A percentile compares a stretch with the other conserved stretches of the same genome.
phyloP scores from a whole-genome alignment of 2,888 invertebrate genomes.

The Didymodactylos carnosus region DNA sequence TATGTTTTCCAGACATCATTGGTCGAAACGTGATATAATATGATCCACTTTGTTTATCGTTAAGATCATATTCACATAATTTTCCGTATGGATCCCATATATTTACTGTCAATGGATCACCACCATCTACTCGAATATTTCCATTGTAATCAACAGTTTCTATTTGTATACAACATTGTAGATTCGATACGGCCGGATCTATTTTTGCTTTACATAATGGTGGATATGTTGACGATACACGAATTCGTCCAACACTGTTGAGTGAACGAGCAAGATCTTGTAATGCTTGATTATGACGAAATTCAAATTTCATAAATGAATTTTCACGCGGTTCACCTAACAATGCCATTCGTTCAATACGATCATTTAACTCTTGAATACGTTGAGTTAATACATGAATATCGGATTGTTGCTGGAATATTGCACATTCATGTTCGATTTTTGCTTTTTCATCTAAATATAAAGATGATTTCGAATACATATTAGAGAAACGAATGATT shows the following conservation, averaged over 20 bases:
- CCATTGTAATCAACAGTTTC: slow-evolving; percentile 60
- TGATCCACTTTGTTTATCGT: slow-evolving; percentile 40
- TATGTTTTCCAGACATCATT: slow-evolving; percentile 34
- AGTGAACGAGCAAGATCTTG: slow-evolving; percentile 25
- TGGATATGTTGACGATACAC: slow-evolving; percentile 70
- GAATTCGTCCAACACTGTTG: slow-evolving; percentile 44
- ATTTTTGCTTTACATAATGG: slow-evolving; percentile 51
- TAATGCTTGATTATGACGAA: slow-evolving; percentile 24
- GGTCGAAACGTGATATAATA: slow-evolving; percentile 46
- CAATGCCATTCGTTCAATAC: slow-evolving; percentile 58
- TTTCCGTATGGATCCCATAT: slow-evolving; percentile 34
- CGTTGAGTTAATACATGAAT: slow-evolving; percentile 35
- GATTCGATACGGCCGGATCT: slow-evolving; percentile 30
- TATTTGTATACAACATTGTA: slow-evolving; percentile 20
- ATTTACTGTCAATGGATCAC: slow-evolving; percentile 62
- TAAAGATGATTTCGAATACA: too few species aligned
- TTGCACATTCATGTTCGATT: slow-evolving; percentile 6
- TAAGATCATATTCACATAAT: slow-evolving; percentile 15
- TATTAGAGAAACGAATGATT: too few species aligned
- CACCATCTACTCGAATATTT: slow-evolving; percentile 56
- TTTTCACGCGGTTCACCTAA: slow-evolving; percentile 73
- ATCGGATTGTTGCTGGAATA: slow-evolving; percentile 7
- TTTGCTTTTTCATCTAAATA: slow-evolving; percentile 7
- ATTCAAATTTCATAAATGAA: slow-evolving; percentile 62
- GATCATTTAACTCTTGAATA: slow-evolving; percentile 64